Conservation (phyloP, 2,888 invertebrate genomes). For the Drosophila vallismaia region DNA sequence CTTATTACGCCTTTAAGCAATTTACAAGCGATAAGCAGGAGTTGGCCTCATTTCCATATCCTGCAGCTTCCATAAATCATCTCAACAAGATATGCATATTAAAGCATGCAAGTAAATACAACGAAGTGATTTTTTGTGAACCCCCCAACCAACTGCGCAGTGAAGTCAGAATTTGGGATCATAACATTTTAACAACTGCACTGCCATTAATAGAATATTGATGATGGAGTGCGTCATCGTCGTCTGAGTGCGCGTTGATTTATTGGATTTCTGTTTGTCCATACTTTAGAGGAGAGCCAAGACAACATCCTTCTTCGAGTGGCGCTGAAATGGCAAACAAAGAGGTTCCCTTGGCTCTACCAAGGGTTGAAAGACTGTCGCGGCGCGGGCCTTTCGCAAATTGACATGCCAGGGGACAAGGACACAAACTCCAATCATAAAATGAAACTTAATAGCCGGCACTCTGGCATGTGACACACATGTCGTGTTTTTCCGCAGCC, state of each 20-base stretch:
- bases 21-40: slow-evolving; percentile 70
- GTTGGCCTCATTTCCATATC: slow-evolving; percentile 47
- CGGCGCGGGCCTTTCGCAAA: slow-evolving; percentile 58
- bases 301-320: slow-evolving; percentile 15
- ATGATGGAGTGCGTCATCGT: slow-evolving; percentile 51
- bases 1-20: slow-evolving; percentile 59
- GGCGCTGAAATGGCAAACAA: slow-evolving; percentile 11
- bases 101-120: slow-evolving; percentile 63
- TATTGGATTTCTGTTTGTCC: slow-evolving; percentile 45
- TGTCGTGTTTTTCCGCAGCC: slow-evolving; percentile 18
- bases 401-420: slow-evolving; percentile 54
- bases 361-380: slow-evolving; percentile 60
- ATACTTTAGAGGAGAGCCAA: slow-evolving; percentile 4
- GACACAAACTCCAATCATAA: slow-evolving; percentile 59
- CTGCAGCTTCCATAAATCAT: slow-evolving; percentile 59
- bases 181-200: slow-evolving; percentile 75
- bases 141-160: background rate
- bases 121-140: slow-evolving; percentile 53
- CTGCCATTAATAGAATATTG: slow-evolving; percentile 60
- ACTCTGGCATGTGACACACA: slow-evolving; percentile 27
- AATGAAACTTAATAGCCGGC: slow-evolving; percentile 65
- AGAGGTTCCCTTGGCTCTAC: background rate
- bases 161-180: slow-evolving; percentile 36
- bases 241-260: slow-evolving; percentile 50
- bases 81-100: slow-evolving; percentile 47